Evolutionary conservation across 2,113 vertebrate species (phyloP), one percentile per base, ranked within the genome.

Genomic region (Epinephelus fuscoguttatus): DNA sequence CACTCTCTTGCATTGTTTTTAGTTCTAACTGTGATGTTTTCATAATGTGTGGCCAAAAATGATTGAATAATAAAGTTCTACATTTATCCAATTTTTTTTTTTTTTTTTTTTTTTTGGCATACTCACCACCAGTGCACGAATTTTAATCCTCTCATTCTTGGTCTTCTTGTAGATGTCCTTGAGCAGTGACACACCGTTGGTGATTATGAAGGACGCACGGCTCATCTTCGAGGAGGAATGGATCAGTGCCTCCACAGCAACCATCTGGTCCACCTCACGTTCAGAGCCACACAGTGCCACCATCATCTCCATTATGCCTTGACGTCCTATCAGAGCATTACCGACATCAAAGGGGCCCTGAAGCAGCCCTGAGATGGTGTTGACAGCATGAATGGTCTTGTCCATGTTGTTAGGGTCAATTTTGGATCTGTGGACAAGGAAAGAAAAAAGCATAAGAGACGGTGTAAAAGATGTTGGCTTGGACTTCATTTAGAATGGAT

Each of bases 301-400:
- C 98, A 99, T 99, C 97, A 99, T 98, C 93, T 99, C 98, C 98
- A 99, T 98, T 72, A 99, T 95, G 0, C 98, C 98, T 83, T 98
- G 97, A 81, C 94, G 93, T 66, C 97, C 96, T 21, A 97, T 94
- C 27, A 99, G 89, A 45, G 96, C 92, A 71, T 99, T 99, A 47
- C 98, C 98, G 2, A 99, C 95, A 23, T 99, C 98, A 27, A 97
- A 97, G 0, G 98, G 98, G 18, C 98, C 98, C 92, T 99, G 98
- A 86, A 99, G 94, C 78, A 99, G 80, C 0, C 97, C 98, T 4
- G 98, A 99, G 80, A 99, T 96, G 0, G 95, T 94, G 93, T 98
- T 98, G 90, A 99, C 95, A 49, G 98, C 98, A 0, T 97, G 97
- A 70, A 99, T 96, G 0, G 97, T 99, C 93, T 96, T 99, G 90